Base-by-base conservation (phyloP, 2,113 vertebrate species). In the Oryzias javanicus region DNA sequence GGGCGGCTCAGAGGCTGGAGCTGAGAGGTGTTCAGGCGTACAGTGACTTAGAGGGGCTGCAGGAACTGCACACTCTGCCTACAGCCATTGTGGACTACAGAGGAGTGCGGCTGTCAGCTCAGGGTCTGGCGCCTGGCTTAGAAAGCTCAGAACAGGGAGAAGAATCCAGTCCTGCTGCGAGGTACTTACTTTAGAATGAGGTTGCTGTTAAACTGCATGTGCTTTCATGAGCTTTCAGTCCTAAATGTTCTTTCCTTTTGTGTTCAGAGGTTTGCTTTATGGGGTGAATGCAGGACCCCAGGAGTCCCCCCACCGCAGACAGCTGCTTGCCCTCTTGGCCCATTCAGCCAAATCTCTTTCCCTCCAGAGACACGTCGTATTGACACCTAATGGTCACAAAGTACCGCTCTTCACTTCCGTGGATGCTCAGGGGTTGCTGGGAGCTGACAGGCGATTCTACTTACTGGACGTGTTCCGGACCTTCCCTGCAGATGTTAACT, bases 1-100 rank as follows among this genome's bases (percentile, higher is more conserved):
- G 91, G 72, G 86, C 86, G 4, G 90, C 88, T 46, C 91, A 93
- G 64, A 90, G 88, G 46, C 74, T 92, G 60, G 93, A 94, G 80
- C 84, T 94, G 19, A 82, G 67, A 55, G 78, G 87, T 2, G 90
- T 94, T 0, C 92, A 93, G 63, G 82, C 81, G 20, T 93, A 93
- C 85, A 90, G 83, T 68, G 72, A 90, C 18, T 40, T 92, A 8
- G 86, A 90, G 15, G 77, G 77, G 2, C 18, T 86, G 13, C 87
- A 89, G 55, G 88, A 76, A 4, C 85, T 94, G 13, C 90, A 93
- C 81, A 90, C 89, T 25, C 84, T 94, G n/a, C 91, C 92, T 41
- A 93, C 92, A 49, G 91, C 91, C 6, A 65, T 91, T 16, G 87
- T 92, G 2, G 92, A 94, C 75, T 93, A 93, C 79, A 86, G 92